Percentiles rank a stretch among this genome's conserved stretches.
phyloP scores from a whole-genome alignment of 2,113 vertebrate genomes.

The Rattus norvegicus region GRCr8 NC_086029.1:88613501-88614000 shows the following conservation, averaged over 20 bases:
- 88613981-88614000: neutral
- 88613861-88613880: slow-evolving; percentile 45
- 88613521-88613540: slow-evolving; percentile 74
- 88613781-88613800: neutral
- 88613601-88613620: slow-evolving; percentile 85
- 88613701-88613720: slow-evolving; percentile 61
- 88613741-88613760: slow-evolving; percentile 43
- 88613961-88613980: neutral
- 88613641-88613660: slow-evolving; percentile 85
- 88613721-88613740: slow-evolving; percentile 19
- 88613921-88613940: slow-evolving; percentile 11
- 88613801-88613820: slow-evolving; percentile 54
- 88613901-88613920: slow-evolving; percentile 51
- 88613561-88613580: slow-evolving; percentile 81
- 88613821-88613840: slow-evolving; percentile 51
- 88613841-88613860: slow-evolving; percentile 60
- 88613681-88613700: slow-evolving; percentile 64
- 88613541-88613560: slow-evolving; percentile 81
- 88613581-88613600: slow-evolving; percentile 80
- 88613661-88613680: slow-evolving; percentile 80
- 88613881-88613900: slow-evolving; percentile 57
- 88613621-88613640: slow-evolving; percentile 85
- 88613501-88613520: slow-evolving; percentile 68
- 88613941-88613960: neutral
- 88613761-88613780: neutral